Base-by-base conservation (phyloP, 2,888 invertebrate genomes). In the Tetrapedia diversipes region DNA sequence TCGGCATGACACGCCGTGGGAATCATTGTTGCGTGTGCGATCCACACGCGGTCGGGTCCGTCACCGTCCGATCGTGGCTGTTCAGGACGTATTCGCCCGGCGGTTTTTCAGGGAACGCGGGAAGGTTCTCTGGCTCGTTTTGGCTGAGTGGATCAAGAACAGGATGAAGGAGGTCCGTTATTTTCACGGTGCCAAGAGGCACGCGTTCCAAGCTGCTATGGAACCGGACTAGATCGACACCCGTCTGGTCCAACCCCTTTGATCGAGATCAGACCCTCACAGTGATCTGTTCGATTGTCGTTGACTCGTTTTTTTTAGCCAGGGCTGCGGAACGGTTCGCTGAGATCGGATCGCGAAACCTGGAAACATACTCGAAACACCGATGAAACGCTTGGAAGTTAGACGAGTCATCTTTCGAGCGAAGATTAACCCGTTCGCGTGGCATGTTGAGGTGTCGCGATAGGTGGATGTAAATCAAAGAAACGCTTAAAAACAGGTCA, bases 1-100 rank as follows among this genome's bases (percentile, higher is more conserved):
- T 63, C 59, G 84, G 83, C 82, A 85, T 82, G 83, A 82, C 67
- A 84, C 77, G 86, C 85, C 82, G 83, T 73, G 82, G 84, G 77
- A 84, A 82, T 80, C 79, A 72, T 82, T 81, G 59, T 79, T 73
- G 73, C 69, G 72, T 63, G 72, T 70, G 71, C 83, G 69, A 49
- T 49, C 39, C 51, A 49, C 70, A 61, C 73, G 70, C 39, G 32
- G 61, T 70, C 72, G 77, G 57, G 70, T 60, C 51, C 65, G 63
- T 47, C 63, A 77, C 49, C 79, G 81, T 80, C 76, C 80, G 80
- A 74, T 79, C 69, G 59, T 74, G 77, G 76, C 69, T 70, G 81
- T 79, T 77, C 82, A 82, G 65, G 80, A 82, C 70, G 70, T 66
- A 61, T 73, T 79, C 68, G 49, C 74, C 37, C 75, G 79, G 37